Base-by-base conservation (phyloP, 2,797 vertebrate species). In the Cirrhinus molitorella region DNA sequence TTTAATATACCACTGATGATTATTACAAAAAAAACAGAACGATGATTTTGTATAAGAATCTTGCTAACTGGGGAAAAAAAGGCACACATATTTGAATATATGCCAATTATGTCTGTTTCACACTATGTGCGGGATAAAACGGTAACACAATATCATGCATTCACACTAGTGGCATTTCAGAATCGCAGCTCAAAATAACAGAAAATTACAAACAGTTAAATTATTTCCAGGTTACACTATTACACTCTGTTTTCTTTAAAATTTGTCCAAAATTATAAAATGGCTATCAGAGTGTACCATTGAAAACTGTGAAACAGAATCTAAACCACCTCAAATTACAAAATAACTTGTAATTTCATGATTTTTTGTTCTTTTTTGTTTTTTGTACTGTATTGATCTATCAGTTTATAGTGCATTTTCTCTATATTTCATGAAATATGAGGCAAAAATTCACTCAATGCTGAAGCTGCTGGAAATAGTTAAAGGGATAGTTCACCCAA, bases 81-180 rank as follows among this genome's bases (percentile, higher is more conserved):
- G 13, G 43, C n/a, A 31, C 43, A 31, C 49, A 13, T 31, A 31
- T n/a, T n/a, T n/a, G n/a, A n/a, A n/a, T n/a, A n/a, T n/a, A n/a
- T n/a, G n/a, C n/a, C n/a, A n/a, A 23, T 55, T 21, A 21, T 72
- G 70, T 25, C 19, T n/a, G 19, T 73, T 53, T 73, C 53, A 73
- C 11, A 14, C 28, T 51, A 53, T 0, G 10, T 31, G 25, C 70
- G 19, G 17, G 11, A 51, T 73, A 10, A 73, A 53, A 19, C 25
- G 1, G 7, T 51, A 31, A 53, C 11, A 21, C 11, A n/a, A 34
- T 12, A 51, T 43, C n/a, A 73, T 13, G 28, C 11, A 21, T 53
- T 53, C 28, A 73, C 19, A 31, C 49, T 31, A 11, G 51, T 12
- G 14, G 2, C 19, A 17, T 51, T 51, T 72, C 23, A 31, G 25